A percentile compares a stretch with the other conserved stretches of the same genome.
phyloP scores from a whole-genome alignment of 2,797 vertebrate genomes.

The Sebastes vulpes region DNA sequence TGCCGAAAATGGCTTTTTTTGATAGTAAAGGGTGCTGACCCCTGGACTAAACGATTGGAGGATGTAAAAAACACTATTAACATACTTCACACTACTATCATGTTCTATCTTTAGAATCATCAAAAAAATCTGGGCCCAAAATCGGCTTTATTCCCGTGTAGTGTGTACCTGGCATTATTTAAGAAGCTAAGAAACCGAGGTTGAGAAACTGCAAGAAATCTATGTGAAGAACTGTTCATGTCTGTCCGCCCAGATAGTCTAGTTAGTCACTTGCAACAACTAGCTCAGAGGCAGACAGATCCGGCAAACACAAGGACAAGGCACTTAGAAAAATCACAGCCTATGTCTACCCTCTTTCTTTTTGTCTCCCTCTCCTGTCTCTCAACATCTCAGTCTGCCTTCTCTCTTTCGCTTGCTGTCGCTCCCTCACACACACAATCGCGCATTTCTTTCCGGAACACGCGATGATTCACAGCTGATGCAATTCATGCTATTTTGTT shows the following conservation, averaged over 20 bases:
- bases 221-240: not conserved
- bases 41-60: no score
- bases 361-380: slow-evolving; percentile 2
- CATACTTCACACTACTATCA: no score
- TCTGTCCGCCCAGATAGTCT: not conserved
- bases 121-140: no score
- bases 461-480: slow-evolving; percentile 45
- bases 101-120: no score
- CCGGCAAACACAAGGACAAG: slow-evolving; percentile 8
- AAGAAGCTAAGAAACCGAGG: not conserved
- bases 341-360: slow-evolving; percentile 11
- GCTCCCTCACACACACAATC: not conserved
- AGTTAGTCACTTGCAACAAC: not conserved
- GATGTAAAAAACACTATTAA: no score
- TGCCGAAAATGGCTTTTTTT: no score
- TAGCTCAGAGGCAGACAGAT: not conserved
- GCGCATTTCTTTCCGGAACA: slow-evolving; percentile 21
- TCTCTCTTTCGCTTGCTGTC: slow-evolving; percentile 1
- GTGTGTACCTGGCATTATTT: not conserved
- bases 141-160: no score
- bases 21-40: no score
- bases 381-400: slow-evolving; percentile 15
- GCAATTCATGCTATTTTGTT: slow-evolving; percentile 14
- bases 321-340: slow-evolving; percentile 3
- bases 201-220: not conserved